phyloP scores from a whole-genome alignment of 2,888 invertebrate species.

The Xanthia togata region DNA sequence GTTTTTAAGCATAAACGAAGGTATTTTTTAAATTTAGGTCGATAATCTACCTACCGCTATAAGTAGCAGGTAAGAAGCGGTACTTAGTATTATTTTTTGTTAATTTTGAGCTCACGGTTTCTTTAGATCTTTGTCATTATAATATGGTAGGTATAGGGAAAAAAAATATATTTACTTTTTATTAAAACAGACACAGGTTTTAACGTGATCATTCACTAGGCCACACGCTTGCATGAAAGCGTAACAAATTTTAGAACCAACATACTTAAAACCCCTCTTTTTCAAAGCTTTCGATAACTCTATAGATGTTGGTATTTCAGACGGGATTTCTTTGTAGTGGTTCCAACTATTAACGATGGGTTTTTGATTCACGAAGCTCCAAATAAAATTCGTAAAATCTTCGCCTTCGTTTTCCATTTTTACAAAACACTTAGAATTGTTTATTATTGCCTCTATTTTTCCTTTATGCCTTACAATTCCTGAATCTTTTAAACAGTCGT shows the following conservation, averaged over 20 bases:
- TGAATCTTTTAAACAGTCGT: slow-evolving; percentile 68
- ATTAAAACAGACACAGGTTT: slow-evolving; percentile 71
- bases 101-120: neutral
- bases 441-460: slow-evolving; percentile 82
- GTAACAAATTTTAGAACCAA: slow-evolving; percentile 84
- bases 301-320: slow-evolving; percentile 74
- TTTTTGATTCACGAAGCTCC: slow-evolving; percentile 81
- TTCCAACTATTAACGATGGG: slow-evolving; percentile 80
- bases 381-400: slow-evolving; percentile 81
- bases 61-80: no score
- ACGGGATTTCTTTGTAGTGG: slow-evolving; percentile 75
- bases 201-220: slow-evolving; percentile 83
- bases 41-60: no score
- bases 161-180: no score
- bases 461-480: slow-evolving; percentile 81
- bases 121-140: neutral
- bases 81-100: no score
- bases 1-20: no score
- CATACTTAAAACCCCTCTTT: slow-evolving; percentile 82
- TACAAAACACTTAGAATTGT: slow-evolving; percentile 81
- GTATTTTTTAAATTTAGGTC: no score
- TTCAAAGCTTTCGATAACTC: slow-evolving; percentile 81
- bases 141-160: neutral
- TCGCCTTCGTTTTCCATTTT: slow-evolving; percentile 78
- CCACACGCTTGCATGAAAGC: slow-evolving; percentile 88